Base-by-base conservation (phyloP, 2,888 invertebrate genomes). In the Coleophora flavipennella region DNA sequence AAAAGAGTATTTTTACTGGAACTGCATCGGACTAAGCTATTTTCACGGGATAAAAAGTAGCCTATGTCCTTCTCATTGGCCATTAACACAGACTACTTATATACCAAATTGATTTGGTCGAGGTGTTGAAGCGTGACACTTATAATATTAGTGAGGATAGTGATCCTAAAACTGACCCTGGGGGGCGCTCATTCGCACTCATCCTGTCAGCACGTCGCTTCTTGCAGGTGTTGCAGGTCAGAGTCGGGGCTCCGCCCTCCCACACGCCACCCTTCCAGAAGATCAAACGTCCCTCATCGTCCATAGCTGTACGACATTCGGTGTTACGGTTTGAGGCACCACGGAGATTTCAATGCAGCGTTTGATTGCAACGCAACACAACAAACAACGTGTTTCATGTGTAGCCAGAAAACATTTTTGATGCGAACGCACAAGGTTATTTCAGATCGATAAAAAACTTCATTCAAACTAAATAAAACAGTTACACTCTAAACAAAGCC, bases 191-290 rank as follows among this genome's bases (percentile, higher is more conserved):
- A 47, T 70, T 74, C 7, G 67, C 78, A 44, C 55, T 69, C 80
- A 80, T 83, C 48, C 77, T 79, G 46, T 79, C 81, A n/a, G 71
- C 68, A 35, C 80, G 68, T 35, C 84, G 67, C 57, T 77, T 79
- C 62, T 78, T 81, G 56, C 83, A 83, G 46, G 81, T 83, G 57
- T 77, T 75, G 51, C 83, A 83, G 51, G 46, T 70, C 32, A 83
- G 61, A 45, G 83, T 79, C 37, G 81, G 83, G 12, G 81, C 78
- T 32, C 67, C 77, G 2, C 72, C 76, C 52, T 78, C 81, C 80
- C 80, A 81, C 45, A 83, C 59, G 37, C 83, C 83, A 29, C 72
- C 69, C 59, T 83, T 81, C 83, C 83, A 83, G 54, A 81, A 81
- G 48, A 81, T 69, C 43, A 83, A 59, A 31, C 78, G 67, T 41